A percentile compares a stretch with the other conserved stretches of the same genome.
These are phyloP conservation scores for Axea sp. DNA, from an alignment of 2,888 invertebrate species.

Conservation along the genomic window DNA sequence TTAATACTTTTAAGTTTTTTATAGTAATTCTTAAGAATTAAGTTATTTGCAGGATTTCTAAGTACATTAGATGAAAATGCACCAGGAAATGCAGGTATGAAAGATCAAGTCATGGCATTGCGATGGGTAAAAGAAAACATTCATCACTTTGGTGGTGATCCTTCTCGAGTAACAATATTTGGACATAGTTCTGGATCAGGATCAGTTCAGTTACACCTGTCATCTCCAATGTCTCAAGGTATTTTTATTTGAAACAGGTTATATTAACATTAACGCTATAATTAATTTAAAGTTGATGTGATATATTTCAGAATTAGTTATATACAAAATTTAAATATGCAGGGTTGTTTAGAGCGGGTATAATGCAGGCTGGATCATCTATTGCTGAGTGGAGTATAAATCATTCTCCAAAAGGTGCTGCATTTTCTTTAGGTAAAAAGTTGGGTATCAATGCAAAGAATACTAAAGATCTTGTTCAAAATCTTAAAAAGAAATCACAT, in stretches of 20 bases:
- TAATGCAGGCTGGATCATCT: constrained; percentile 71
- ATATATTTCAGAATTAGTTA: too few relatives aligned
- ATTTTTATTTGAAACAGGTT: too few relatives aligned
- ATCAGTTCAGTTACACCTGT: constrained; percentile 71
- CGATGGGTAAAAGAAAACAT: constrained; percentile 74
- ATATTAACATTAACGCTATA: neutral
- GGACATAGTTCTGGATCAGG: constrained; percentile 69
- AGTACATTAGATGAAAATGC: constrained; percentile 71
- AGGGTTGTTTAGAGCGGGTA: constrained; percentile 72
- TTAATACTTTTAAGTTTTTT: too few relatives aligned
- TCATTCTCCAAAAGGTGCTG: constrained; percentile 66
- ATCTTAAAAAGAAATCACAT: constrained; percentile 66
- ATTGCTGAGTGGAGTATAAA: constrained; percentile 66
- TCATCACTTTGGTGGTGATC: constrained; percentile 73
- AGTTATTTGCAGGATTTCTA: constrained; percentile 69
- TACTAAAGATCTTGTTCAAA: constrained; percentile 64
- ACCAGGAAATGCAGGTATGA: constrained; percentile 73
- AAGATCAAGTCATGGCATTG: constrained; percentile 74
- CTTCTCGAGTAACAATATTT: constrained; percentile 70
- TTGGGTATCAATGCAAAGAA: constrained; percentile 72
- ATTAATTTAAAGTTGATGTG: too few relatives aligned
- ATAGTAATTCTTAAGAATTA: too few relatives aligned
- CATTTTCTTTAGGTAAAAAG: constrained; percentile 71
- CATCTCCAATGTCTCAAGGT: constrained; percentile 75
- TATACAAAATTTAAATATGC: constrained; percentile 2